Base-by-base conservation (phyloP, 1,140 invertebrate species). In the Hormaphis cornu region DNA sequence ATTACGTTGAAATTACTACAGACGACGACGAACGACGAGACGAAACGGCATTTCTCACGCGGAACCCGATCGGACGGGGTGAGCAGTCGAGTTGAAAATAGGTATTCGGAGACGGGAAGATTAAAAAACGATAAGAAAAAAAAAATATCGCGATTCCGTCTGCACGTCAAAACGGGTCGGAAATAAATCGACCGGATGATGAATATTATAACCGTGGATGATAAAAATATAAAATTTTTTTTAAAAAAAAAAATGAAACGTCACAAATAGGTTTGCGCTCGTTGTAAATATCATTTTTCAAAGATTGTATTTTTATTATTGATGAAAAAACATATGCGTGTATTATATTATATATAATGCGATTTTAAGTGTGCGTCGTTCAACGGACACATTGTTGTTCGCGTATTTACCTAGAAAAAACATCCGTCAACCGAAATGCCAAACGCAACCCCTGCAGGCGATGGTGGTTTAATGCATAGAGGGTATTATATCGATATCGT, bases 151-250 rank as follows among this genome's bases (percentile, higher is more conserved):
- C 14, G 53, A 56, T 56, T 22, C n/a, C 35, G 7, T 12, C 33
- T 56, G 18, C n/a, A 10, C 26, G 48, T 28, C 8, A 14, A 16
- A 28, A 8, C 14, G 6, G 24, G 20, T 52, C n/a, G 52, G 30
- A 37, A 56, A 58, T 58, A 58, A 58, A 58, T 58, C 35, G 16
- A 58, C 54, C 20, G 20, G 14, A 58, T 24, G 20, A 58, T 40
- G 33, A 58, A 58, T 58, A 58, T n/a, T n/a, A n/a, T n/a, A 58
- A 40, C 20, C 35, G n/a, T 58, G 33, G n/a, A 58, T 58, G 40
- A 40, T 58, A 58, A 37, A n/a, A n/a, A n/a, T n/a, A n/a, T n/a
- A n/a, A n/a, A n/a, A n/a, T n/a, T n/a, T n/a, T n/a, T n/a, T n/a
- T n/a, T n/a, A n/a, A n/a, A n/a, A n/a, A n/a, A n/a, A n/a, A n/a